These are phyloP conservation scores for Cyphomyrus plagiostoma DNA, from an alignment of 2,113 vertebrate species.

Conservation along the genomic window DNA sequence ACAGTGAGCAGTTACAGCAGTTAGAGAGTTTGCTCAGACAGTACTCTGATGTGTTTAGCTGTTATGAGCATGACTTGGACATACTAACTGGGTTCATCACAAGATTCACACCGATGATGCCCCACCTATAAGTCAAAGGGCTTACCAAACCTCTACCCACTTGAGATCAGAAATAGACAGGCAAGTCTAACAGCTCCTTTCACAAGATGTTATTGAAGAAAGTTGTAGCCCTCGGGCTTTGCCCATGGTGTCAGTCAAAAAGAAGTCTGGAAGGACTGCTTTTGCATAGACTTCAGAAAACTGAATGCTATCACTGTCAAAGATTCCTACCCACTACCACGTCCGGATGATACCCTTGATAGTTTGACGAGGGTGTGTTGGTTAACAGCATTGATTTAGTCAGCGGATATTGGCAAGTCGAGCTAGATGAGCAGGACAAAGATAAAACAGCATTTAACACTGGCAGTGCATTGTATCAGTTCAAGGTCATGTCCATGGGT, in stretches of 20 bases:
- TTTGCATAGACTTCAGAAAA: no score
- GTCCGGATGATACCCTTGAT: no score
- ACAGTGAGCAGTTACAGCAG: background rate
- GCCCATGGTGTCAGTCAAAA: background rate
- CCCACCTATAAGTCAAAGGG: slow-evolving; percentile 10
- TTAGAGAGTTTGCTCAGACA: background rate
- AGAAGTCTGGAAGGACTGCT: no score
- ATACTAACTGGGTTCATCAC: slow-evolving; percentile 14
- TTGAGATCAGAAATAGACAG: slow-evolving; percentile 27
- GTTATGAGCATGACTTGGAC: slow-evolving; percentile 1
- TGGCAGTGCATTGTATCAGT: no score
- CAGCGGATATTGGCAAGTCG: no score
- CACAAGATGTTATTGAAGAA: slow-evolving; percentile 25
- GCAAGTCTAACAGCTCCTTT: slow-evolving; percentile 24
- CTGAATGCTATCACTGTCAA: no score
- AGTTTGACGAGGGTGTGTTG: no score
- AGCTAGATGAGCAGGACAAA: no score
- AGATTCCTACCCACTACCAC: no score
- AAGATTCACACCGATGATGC: background rate
- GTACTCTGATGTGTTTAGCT: slow-evolving; percentile 15
- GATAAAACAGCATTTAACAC: no score
- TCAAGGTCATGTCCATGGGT: no score
- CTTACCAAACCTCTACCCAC: slow-evolving; percentile 22
- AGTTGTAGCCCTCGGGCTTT: slow-evolving; percentile 27
- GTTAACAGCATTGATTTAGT: no score